These are phyloP conservation scores for Scelioninae gen. 1 DNA, from an alignment of 2,888 invertebrate genomes.

Conservation along the genomic window DNA sequence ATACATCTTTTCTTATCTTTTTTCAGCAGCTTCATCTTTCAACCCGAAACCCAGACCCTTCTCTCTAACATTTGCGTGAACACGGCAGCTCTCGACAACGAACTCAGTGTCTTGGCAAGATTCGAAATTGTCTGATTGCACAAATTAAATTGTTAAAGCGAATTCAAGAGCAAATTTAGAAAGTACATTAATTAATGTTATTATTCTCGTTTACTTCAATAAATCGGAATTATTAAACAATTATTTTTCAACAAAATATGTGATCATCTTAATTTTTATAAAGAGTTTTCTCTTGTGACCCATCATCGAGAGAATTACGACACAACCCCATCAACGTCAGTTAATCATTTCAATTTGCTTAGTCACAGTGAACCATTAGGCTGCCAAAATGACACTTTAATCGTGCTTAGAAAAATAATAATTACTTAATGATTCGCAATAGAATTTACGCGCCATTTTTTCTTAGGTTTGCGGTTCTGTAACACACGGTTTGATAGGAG, in stretches of 20 bases:
- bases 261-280: conserved; percentile 39
- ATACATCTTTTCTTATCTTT: conserved; percentile 82
- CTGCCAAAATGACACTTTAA: conserved; percentile 62
- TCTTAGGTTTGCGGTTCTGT: conserved; percentile 55
- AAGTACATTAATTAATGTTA: conserved; percentile 42
- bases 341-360: conserved; percentile 44
- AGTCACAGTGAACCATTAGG: conserved; percentile 50
- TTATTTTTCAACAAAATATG: conserved; percentile 61
- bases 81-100: conserved; percentile 82
- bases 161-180: conserved; percentile 45
- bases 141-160: conserved; percentile 9
- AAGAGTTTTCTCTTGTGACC: conserved; percentile 28
- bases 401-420: conserved; percentile 43
- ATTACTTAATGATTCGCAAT: conserved; percentile 18
- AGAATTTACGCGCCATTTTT: conserved; percentile 29
- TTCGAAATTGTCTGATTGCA: conserved; percentile 48
- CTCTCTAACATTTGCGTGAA: conserved; percentile 86
- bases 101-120: conserved; percentile 70
- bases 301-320: conserved; percentile 15
- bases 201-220: conserved; percentile 48
- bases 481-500: conserved; percentile 44
- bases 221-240: conserved; percentile 53
- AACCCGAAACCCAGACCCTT: conserved; percentile 87
- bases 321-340: conserved; percentile 45
- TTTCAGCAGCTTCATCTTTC: conserved; percentile 87